A percentile compares a stretch with the other conserved stretches of the same genome.
Evolutionary conservation across 2,888 invertebrate genomes (phyloP).

Genomic region (Choristoneura rosaceana): DNA sequence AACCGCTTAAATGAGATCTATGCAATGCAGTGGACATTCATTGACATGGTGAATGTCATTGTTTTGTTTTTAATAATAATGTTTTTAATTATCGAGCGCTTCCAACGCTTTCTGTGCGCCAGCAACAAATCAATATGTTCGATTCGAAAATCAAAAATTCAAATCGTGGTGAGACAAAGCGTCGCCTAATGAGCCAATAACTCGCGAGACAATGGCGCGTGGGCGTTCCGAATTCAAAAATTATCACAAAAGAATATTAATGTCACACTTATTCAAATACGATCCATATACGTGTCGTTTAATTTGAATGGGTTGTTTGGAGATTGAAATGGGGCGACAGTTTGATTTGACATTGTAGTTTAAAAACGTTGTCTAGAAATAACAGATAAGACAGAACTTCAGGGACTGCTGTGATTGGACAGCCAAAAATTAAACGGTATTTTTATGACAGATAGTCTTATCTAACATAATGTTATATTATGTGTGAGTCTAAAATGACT

Average conservation of each 20-base stretch:
- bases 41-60: background rate
- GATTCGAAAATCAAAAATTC: constrained; percentile 82
- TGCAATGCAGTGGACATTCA: background rate
- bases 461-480: too few species aligned
- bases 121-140: constrained; percentile 75
- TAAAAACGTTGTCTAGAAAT: background rate
- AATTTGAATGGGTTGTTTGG: constrained; percentile 69
- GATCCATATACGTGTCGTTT: constrained; percentile 80
- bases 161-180: constrained; percentile 75
- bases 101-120: constrained; percentile 24
- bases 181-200: constrained; percentile 84
- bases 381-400: too few species aligned
- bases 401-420: too few species aligned
- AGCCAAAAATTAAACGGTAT: too few species aligned
- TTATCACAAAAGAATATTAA: constrained; percentile 85
- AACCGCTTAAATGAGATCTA: too few species aligned
- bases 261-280: constrained; percentile 85
- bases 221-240: constrained; percentile 79
- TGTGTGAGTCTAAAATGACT: too few species aligned
- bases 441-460: too few species aligned
- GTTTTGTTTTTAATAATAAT: background rate
- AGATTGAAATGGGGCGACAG: constrained; percentile 27
- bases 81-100: constrained; percentile 4
- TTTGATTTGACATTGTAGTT: constrained; percentile 8
- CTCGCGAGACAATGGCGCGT: constrained; percentile 82